phyloP scores from a whole-genome alignment of 2,888 invertebrate species.

The Monopis laevigella region DNA sequence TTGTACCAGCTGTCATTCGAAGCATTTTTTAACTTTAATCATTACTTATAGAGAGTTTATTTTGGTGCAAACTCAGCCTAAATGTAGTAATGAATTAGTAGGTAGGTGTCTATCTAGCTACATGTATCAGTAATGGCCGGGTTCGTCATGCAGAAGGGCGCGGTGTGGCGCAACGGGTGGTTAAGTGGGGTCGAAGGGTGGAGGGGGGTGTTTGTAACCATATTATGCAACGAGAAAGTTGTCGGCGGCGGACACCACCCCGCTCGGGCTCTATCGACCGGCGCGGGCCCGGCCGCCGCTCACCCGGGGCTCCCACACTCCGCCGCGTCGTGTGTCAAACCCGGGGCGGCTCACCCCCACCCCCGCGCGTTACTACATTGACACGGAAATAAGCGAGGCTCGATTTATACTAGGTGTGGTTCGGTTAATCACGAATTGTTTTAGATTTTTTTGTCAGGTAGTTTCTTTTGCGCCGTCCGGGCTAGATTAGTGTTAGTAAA shows the following conservation, averaged over 20 bases:
- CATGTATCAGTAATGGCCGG: too few relatives aligned
- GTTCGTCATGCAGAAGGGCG: neutral
- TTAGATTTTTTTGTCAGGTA: too few relatives aligned
- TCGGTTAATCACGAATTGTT: too few relatives aligned
- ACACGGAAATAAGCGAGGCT: constrained; percentile 24
- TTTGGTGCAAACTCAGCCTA: too few relatives aligned
- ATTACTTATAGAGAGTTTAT: too few relatives aligned
- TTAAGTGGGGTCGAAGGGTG: constrained; percentile 13
- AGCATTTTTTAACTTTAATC: too few relatives aligned
- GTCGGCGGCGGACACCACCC: constrained; percentile 43
- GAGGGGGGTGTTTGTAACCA: constrained; percentile 32
- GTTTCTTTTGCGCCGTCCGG: too few relatives aligned
- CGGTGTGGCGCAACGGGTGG: constrained; percentile 8
- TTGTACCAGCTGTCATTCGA: too few relatives aligned
- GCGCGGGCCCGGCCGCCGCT: constrained; percentile 54
- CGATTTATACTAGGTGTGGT: too few relatives aligned
- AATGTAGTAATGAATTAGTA: too few relatives aligned
- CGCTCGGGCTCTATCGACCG: constrained; percentile 59
- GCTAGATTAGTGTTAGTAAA: too few relatives aligned
- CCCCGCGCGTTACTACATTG: constrained; percentile 23
- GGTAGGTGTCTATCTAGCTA: too few relatives aligned
- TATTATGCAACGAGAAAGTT: constrained; percentile 47
- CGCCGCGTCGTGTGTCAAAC: neutral
- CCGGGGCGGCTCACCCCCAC: constrained; percentile 11
- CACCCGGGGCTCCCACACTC: constrained; percentile 6